Base-by-base conservation (phyloP, 2,113 vertebrate species). In the Phaetusa simplex region DNA sequence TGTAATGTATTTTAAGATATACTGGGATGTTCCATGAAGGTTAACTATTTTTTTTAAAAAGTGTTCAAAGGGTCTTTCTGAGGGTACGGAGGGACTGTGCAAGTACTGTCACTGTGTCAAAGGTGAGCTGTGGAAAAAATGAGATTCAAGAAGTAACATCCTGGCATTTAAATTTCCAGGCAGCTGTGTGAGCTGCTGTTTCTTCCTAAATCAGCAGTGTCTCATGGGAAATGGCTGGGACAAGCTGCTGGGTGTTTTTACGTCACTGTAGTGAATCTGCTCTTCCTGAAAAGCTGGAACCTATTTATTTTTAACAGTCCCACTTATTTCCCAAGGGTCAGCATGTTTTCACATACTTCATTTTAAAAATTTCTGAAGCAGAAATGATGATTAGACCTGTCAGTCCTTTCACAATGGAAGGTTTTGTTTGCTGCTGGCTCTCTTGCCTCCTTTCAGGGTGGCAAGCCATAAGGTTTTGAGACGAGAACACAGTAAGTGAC, bases 231-330 rank as follows among this genome's bases (percentile, higher is more conserved):
- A 95, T 49, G 53, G 52, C 89, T 96, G 86, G 88, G 93, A 94
- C 93, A 94, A 94, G 88, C 81, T 97, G 95, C 96, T 97, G 94
- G 95, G 93, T 95, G 94, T 96, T 93, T 97, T 94, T 95, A 96
- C 91, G 91, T 97, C 96, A 96, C 82, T 87, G 40, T 64, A 86
- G 93, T 83, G 93, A 96, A 95, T 92, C 64, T 94, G 85, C 52
- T 95, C 85, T 96, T 96, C 96, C 89, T 96, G 96, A 96, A 96
- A 96, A 97, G 91, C 94, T 97, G 94, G 85, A 97, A 96, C 69
- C 84, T 95, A 94, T 96, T 97, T 97, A 97, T 97, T 97, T 96
- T 97, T 97, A 95, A 92, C 92, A 88, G 65, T 32, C 77, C 12
- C 61, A 64, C 73, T 90, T 91, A 84, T 88, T 97, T 97, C 96